Conservation (phyloP, 2,888 invertebrate species). For the Plebejus anna region DNA sequence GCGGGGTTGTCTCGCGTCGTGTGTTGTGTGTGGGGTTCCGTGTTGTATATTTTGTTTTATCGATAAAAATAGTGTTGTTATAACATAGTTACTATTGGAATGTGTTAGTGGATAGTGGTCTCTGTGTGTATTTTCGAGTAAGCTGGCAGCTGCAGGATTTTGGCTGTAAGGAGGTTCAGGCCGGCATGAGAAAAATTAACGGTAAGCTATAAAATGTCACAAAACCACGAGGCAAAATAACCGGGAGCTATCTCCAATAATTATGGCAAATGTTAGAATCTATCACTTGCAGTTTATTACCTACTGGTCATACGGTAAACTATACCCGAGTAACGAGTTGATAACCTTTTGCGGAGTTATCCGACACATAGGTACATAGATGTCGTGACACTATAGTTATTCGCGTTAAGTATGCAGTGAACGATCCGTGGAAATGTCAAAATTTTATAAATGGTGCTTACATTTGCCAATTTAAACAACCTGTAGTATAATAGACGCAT, state of each 20-base stretch:
- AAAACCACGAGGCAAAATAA: background rate
- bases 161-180: constrained; percentile 70
- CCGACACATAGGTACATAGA: constrained; percentile 35
- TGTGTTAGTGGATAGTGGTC: constrained; percentile 57
- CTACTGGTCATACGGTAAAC: background rate
- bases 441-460: no score
- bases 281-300: constrained; percentile 36
- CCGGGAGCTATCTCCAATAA: background rate
- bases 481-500: no score
- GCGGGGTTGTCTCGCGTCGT: constrained; percentile 77
- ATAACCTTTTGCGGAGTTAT: constrained; percentile 50
- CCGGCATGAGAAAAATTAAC: constrained; percentile 76
- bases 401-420: background rate
- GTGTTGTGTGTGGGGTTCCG: constrained; percentile 63
- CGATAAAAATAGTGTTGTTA: constrained; percentile 54
- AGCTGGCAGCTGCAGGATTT: constrained; percentile 63
- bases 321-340: constrained; percentile 38
- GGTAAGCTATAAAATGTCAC: constrained; percentile 50
- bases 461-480: no score
- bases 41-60: constrained; percentile 63
- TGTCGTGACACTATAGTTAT: background rate
- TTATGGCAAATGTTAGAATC: constrained; percentile 40
- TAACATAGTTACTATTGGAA: constrained; percentile 45
- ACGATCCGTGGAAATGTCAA: background rate
- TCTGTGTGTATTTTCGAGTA: constrained; percentile 67